Percentiles rank a stretch among this genome's conserved stretches.
Evolutionary conservation across 2,888 invertebrate species (phyloP).

Genomic region (Tachystola acroxantha): DNA sequence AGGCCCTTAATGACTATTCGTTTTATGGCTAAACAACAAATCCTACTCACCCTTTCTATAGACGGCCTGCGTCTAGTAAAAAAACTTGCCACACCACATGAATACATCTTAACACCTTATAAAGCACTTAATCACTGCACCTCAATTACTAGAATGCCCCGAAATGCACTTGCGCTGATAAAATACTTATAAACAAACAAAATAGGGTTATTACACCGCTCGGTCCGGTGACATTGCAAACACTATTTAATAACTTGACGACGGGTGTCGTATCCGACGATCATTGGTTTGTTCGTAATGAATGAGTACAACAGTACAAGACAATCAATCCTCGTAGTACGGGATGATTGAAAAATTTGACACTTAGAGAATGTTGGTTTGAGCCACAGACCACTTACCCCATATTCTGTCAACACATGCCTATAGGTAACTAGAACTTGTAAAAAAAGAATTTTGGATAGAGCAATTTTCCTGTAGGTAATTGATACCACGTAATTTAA

Average conservation of each 20-base stretch:
- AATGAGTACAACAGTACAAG: too few species aligned
- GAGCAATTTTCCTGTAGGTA: too few species aligned
- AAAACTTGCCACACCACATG: constrained; percentile 59
- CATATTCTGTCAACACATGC: too few species aligned
- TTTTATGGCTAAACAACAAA: constrained; percentile 10
- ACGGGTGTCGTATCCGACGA: constrained; percentile 2
- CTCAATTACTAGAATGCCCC: not conserved
- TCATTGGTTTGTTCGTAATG: constrained; percentile 22
- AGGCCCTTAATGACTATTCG: too few species aligned
- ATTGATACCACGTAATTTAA: too few species aligned
- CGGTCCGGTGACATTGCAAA: constrained; percentile 28
- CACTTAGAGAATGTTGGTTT: too few species aligned
- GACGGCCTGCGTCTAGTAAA: constrained; percentile 45
- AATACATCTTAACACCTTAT: constrained; percentile 48
- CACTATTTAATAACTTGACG: too few species aligned
- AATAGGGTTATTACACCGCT: constrained; percentile 13
- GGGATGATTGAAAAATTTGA: too few species aligned
- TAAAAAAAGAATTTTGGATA: too few species aligned
- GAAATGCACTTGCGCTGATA: not conserved
- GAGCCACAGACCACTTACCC: too few species aligned
- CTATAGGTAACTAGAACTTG: too few species aligned
- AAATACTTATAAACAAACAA: not conserved
- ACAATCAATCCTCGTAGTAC: too few species aligned
- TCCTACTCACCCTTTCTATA: constrained; percentile 50
- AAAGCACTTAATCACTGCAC: not conserved